Evolutionary conservation across 1,140 invertebrate genomes (phyloP), one percentile per base, ranked within the genome.

Genomic region (Diabrotica undecimpunctata): DNA sequence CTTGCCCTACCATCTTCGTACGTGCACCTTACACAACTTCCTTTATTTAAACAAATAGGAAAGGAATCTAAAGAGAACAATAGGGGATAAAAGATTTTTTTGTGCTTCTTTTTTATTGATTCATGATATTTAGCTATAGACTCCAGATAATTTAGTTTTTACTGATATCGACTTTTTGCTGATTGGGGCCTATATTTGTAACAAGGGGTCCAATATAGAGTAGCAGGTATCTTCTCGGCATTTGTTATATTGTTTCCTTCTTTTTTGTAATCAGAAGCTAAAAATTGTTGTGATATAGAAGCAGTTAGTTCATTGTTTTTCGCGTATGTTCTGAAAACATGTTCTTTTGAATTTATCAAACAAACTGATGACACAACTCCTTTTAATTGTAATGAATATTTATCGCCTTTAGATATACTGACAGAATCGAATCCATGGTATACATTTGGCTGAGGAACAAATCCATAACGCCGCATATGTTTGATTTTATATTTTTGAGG

Each of bases 131-230:
- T 51, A 52, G 62, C 51, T 50, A 77, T 72, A 64, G 74, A 74
- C 35, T 63, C 67, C 14, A 83, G 65, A 72, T 83, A 81, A n/a
- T 61, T 69, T 39, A 78, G 75, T 11, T 81, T 62, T 63, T 84
- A 77, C 53, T 71, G 71, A 70, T 84, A 84, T n/a, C 77, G 75
- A 36, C 75, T 69, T 8, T 72, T 76, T 0, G 79, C 81, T 0
- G 80, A 76, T 65, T 77, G 73, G 0, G 83, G 83, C 55, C 81
- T 71, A 67, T 84, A 84, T 82, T 81, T 84, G 62, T 82, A 84
- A n/a, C 83, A 79, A 2, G 83, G 80, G 0, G 83, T 85, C 83
- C 83, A 85, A 65, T 84, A 85, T 0, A 84, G 65, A 25, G 83
- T 75, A 0, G 81, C 73, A 4, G 63, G 72, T 8, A 63, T 67